These are phyloP conservation scores for Phylloscopus trochilus DNA, from an alignment of 2,113 vertebrate species.

Conservation along the genomic window DNA sequence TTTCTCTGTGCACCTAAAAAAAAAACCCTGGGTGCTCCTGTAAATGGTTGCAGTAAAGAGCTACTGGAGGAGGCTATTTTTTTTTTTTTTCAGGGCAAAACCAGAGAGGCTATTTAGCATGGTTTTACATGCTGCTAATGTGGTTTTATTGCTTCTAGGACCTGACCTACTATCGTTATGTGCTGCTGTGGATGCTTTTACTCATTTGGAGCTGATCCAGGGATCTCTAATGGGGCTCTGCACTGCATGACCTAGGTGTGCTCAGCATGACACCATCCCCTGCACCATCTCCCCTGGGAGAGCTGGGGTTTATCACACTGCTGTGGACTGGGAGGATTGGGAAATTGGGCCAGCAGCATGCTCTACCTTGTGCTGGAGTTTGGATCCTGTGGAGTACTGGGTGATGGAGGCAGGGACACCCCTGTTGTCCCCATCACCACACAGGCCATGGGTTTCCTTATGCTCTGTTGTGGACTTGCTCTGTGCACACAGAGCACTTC, in stretches of 20 bases:
- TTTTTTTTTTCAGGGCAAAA: not conserved
- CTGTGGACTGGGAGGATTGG: not conserved
- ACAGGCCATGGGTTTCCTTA: not conserved
- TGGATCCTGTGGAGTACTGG: not conserved
- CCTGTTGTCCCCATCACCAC: not conserved
- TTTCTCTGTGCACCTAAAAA: not conserved
- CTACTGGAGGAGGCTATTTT: not conserved
- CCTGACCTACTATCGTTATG: slow-evolving; percentile 2
- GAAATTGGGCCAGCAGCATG: not conserved
- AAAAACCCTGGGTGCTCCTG: not conserved
- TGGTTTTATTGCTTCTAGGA: slow-evolving; percentile 51
- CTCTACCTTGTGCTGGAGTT: not conserved
- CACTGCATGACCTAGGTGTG: slow-evolving; percentile 11
- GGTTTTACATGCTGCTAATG: slow-evolving; percentile 45
- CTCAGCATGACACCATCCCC: not conserved
- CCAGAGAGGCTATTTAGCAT: slow-evolving; percentile 16
- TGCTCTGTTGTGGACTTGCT: accelerated
- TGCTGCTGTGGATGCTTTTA: slow-evolving; percentile 34
- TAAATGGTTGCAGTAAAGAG: not conserved
- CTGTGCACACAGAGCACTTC: not conserved
- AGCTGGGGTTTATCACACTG: not conserved
- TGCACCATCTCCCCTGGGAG: not conserved
- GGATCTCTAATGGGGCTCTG: not conserved
- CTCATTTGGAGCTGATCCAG: slow-evolving; percentile 27
- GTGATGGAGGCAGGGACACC: not conserved